Conservation (phyloP, 2,888 invertebrate genomes). For the Tortrix viridana region DNA sequence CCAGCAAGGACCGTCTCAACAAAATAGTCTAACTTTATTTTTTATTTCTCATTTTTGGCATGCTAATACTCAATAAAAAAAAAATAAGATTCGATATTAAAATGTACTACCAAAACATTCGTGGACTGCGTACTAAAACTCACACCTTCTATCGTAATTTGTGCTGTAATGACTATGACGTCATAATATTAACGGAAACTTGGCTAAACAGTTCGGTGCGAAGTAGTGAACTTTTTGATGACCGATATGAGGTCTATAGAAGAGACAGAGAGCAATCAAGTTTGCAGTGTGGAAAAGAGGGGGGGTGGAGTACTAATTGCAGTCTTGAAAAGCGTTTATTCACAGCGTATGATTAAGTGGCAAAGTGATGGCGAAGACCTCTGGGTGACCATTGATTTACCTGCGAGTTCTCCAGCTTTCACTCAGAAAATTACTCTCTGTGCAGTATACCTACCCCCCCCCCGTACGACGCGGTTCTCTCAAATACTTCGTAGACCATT, state of each 20-base stretch:
- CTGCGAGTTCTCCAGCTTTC: background rate
- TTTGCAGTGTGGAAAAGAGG: background rate
- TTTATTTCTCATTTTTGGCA: background rate
- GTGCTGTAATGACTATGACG: constrained; percentile 8
- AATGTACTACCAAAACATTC: constrained; percentile 8
- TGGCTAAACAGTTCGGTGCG: constrained; percentile 19
- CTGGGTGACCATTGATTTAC: constrained; percentile 6
- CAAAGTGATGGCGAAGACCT: background rate
- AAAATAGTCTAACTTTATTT: background rate
- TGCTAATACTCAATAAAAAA: background rate
- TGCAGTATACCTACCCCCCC: constrained; percentile 28
- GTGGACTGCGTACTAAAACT: constrained; percentile 13
- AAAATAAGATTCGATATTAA: background rate
- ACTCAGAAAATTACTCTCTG: constrained; percentile 14
- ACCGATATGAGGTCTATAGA: constrained; percentile 23
- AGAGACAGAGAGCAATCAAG: constrained; percentile 19
- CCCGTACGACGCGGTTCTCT: background rate
- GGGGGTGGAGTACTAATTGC: constrained; percentile 12
- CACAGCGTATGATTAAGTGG: background rate
- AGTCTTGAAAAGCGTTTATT: background rate
- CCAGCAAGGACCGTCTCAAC: background rate
- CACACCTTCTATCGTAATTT: background rate
- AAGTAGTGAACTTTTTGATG: constrained; percentile 24
- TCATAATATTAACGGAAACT: constrained; percentile 23
- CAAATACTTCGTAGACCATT: constrained; percentile 10